Evolutionary conservation across 2,888 invertebrate species (phyloP), one percentile per base, ranked within the genome.

Genomic region (Ichneumoninae sp.): DNA sequence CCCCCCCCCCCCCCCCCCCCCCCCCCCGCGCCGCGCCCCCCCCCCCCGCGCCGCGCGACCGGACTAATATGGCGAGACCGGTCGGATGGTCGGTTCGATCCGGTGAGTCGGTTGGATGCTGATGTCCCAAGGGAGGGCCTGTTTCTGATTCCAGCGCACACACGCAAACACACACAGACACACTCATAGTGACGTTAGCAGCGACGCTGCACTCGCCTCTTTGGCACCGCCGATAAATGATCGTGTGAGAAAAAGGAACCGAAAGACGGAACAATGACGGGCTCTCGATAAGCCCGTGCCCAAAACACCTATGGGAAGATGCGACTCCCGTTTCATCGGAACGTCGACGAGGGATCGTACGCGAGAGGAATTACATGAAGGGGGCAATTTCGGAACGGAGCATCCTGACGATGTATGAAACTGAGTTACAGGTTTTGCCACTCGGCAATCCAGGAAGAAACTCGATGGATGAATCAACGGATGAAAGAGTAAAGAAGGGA

Each of bases 21-120:
- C 62, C 80, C 16, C 0, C 44, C 10, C 44, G n/a, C n/a, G n/a
- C n/a, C n/a, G n/a, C n/a, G n/a, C n/a, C n/a, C n/a, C n/a, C n/a
- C n/a, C n/a, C n/a, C n/a, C n/a, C n/a, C n/a, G n/a, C n/a, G n/a
- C 44, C 80, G 84, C 87, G 75, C 85, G 87, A 80, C 72, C 86
- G 87, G 88, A 89, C 90, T 89, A 90, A 90, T 90, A 90, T 90
- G 90, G 90, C 83, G 87, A 90, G 89, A 89, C 89, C 86, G 89
- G 88, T 89, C 86, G 86, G 85, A 65, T 22, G 36, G 77, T 54
- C 60, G 50, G 36, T 44, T 69, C 40, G 44, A 66, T 57, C 68
- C 85, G 86, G 85, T 54, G 10, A 26, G 77, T 54, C 60, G 50
- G 54, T 44, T 69, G 50, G 44, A 66, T 57, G 68, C 72, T 40